A percentile compares a stretch with the other conserved stretches of the same genome.
Evolutionary conservation across 2,888 invertebrate genomes (phyloP).

Genomic region (Asteroscopus sphinx): DNA sequence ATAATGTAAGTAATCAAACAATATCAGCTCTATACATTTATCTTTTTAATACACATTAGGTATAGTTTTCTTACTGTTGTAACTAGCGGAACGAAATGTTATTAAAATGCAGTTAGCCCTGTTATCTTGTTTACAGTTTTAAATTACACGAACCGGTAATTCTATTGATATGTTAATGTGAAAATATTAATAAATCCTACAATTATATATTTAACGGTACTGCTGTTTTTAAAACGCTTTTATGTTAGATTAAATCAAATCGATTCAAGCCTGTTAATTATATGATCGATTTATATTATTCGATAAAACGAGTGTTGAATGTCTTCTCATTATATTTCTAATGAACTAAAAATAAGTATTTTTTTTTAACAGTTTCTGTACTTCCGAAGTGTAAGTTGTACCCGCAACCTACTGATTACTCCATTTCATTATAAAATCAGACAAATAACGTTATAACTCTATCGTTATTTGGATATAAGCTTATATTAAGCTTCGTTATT

Average conservation of each 20-base stretch:
- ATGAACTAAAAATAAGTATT: not conserved
- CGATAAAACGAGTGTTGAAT: conserved; percentile 1
- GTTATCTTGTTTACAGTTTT: conserved; percentile 1
- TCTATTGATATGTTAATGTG: conserved; percentile 45
- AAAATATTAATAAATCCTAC: conserved; percentile 15
- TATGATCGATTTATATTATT: not conserved
- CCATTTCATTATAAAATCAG: too few species aligned
- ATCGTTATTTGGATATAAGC: too few species aligned
- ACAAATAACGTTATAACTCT: too few species aligned
- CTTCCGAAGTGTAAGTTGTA: conserved; percentile 4
- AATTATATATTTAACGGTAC: conserved; percentile 7
- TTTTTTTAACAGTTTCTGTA: conserved; percentile 3
- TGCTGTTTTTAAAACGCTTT: not conserved
- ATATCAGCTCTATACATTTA: too few species aligned
- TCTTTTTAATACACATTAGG: too few species aligned
- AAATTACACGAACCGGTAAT: conserved; percentile 14
- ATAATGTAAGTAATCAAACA: too few species aligned
- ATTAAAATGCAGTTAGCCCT: conserved; percentile 27
- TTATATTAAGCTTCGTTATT: too few species aligned
- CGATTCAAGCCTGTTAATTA: too few species aligned
- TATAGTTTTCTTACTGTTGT: too few species aligned
- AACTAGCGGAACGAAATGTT: conserved; percentile 5
- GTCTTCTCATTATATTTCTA: not conserved
- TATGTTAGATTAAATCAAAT: not conserved
- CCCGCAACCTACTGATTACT: conserved; percentile 8